Evolutionary conservation across 2,888 invertebrate species (phyloP), one percentile per base, ranked within the genome.

Genomic region (Tipula unca): DNA sequence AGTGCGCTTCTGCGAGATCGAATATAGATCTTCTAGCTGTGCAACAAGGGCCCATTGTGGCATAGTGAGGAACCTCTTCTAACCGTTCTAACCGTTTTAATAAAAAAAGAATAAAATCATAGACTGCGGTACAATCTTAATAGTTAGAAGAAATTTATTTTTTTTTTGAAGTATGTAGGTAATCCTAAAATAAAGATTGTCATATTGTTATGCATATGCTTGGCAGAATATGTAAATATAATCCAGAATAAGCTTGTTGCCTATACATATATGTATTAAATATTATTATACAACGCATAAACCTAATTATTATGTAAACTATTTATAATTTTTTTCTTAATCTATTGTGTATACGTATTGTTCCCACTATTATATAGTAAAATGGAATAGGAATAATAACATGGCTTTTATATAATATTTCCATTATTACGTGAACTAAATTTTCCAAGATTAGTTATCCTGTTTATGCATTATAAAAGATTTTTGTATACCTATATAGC

Each of bases 261-360:
- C 6, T 54, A 54, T 54, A 13, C 48, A 69, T 69, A 69, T n/a
- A n/a, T n/a, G n/a, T n/a, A n/a, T n/a, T n/a, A n/a, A n/a, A n/a
- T n/a, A n/a, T n/a, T n/a, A n/a, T 10, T 69, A 69, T 17, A 48
- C 17, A 48, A 39, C 39, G 13, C 39, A 48, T 17, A 69, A 20
- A 25, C 69, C 69, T 69, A 69, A 69, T 69, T 69, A 69, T 69
- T 69, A 69, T 69, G 69, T 69, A 69, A 69, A 69, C 69, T 69
- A 69, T 25, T 10, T 69, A 69, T 25, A 69, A 69, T 69, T 25
- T 69, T 69, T 10, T 25, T 69, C 8, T 20, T 69, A 69, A 69
- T 69, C 69, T 25, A n/a, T n/a, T n/a, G 25, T 25, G 10, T 69
- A 69, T 25, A 10, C 10, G 25, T 25, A 25, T 69, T 69, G 69